Conservation (phyloP, 2,888 invertebrate genomes). For the Cheilosia impressa region DNA sequence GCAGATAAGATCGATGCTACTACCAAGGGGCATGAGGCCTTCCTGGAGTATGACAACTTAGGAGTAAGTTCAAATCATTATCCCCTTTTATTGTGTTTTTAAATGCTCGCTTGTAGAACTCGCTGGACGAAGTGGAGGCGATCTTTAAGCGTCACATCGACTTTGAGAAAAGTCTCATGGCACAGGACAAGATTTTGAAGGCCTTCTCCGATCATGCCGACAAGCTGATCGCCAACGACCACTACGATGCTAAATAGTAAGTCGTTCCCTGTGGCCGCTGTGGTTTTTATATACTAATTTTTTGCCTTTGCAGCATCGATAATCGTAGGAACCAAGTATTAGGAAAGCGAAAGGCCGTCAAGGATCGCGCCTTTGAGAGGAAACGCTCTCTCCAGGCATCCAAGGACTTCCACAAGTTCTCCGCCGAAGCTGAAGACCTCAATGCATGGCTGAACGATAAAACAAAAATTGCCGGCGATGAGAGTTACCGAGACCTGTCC, state of each 20-base stretch:
- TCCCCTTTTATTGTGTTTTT: not conserved
- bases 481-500: slow-evolving; percentile 94
- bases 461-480: slow-evolving; percentile 94
- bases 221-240: slow-evolving; percentile 90
- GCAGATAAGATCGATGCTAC: slow-evolving; percentile 98
- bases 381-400: slow-evolving; percentile 91
- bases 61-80: slow-evolving; percentile 87
- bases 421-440: slow-evolving; percentile 95
- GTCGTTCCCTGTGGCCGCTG: slow-evolving; percentile 77
- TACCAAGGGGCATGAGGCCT: slow-evolving; percentile 96
- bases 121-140: slow-evolving; percentile 95
- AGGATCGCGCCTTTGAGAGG: slow-evolving; percentile 89
- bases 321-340: slow-evolving; percentile 90
- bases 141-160: slow-evolving; percentile 96
- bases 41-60: slow-evolving; percentile 93
- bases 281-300: not conserved
- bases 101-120: slow-evolving; percentile 85
- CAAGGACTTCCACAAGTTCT: slow-evolving; percentile 95
- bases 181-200: slow-evolving; percentile 95
- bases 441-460: slow-evolving; percentile 96
- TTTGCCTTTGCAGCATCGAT: slow-evolving; percentile 85
- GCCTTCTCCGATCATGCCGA: slow-evolving; percentile 93
- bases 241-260: slow-evolving; percentile 92
- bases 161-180: slow-evolving; percentile 94
- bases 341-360: slow-evolving; percentile 89